phyloP scores from a whole-genome alignment of 2,797 vertebrate genomes.

The Schizopygopsis malacanthus region DNA sequence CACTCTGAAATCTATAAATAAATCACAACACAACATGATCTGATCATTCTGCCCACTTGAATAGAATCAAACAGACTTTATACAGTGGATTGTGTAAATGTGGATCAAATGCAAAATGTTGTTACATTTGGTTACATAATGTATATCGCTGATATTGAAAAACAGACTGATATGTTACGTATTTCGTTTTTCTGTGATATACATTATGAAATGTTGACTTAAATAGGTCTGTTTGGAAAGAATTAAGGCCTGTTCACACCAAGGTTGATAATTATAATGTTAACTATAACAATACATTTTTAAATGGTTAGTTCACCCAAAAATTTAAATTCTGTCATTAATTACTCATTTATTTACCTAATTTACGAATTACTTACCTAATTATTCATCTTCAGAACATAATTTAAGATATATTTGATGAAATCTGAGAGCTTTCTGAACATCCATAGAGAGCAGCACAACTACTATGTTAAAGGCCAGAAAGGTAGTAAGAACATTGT shows the following conservation, averaged over 20 bases:
- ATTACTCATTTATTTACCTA: background rate
- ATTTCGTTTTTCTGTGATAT: background rate
- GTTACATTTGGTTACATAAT: background rate
- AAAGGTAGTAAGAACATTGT: background rate
- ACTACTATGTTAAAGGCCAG: too few relatives aligned
- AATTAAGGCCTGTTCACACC: background rate
- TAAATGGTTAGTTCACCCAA: too few relatives aligned
- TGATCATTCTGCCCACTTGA: background rate
- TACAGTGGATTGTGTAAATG: background rate
- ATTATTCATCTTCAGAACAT: background rate
- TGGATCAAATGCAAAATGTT: background rate
- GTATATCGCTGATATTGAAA: background rate
- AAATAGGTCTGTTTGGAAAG: background rate
- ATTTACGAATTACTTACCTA: too few relatives aligned
- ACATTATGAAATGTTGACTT: background rate
- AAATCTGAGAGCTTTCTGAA: too few relatives aligned
- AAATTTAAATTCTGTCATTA: background rate
- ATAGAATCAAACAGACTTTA: background rate
- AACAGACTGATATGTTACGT: background rate
- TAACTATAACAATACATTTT: background rate
- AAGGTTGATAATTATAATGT: background rate
- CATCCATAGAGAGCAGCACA: too few relatives aligned
- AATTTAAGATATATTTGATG: too few relatives aligned
- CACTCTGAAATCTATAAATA: conserved; percentile 9
- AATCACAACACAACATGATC: background rate